A percentile compares a stretch with the other conserved stretches of the same genome.
Conservation (phyloP, 2,797 vertebrate species). For the Notolepis coatsorum region DNA sequence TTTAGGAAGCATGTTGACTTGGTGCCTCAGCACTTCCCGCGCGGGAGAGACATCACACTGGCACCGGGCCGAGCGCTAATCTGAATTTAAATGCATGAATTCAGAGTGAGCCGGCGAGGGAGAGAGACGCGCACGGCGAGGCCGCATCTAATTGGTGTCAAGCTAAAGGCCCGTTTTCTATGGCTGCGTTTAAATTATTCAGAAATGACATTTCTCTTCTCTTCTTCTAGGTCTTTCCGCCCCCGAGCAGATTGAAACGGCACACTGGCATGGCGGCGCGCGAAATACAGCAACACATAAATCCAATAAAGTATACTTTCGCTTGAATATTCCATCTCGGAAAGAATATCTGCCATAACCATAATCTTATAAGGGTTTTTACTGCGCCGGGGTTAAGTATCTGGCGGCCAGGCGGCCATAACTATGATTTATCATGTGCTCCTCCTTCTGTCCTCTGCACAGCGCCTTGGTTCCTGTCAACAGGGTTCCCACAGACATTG, state of each 20-base stretch:
- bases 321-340: neutral
- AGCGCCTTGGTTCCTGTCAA: neutral
- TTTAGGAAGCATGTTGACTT: neutral
- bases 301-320: neutral
- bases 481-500: too few species aligned
- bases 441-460: neutral
- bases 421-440: neutral
- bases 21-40: constrained; percentile 50
- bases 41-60: constrained; percentile 19
- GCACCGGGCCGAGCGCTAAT: constrained; percentile 2
- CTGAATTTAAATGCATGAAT: constrained; percentile 15
- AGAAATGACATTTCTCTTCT: constrained; percentile 1
- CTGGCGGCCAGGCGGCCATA: neutral
- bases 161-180: neutral
- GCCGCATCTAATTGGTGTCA: neutral
- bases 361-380: constrained; percentile 19
- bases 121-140: neutral
- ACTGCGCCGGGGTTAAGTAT: neutral
- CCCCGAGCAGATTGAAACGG: too few species aligned
- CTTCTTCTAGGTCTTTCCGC: neutral
- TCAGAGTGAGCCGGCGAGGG: neutral
- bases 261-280: too few species aligned
- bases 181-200: constrained; percentile 14
- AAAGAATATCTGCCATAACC: constrained; percentile 1
- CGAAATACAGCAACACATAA: neutral